phyloP scores from a whole-genome alignment of 1,140 invertebrate species.

The Pachypsylla venusta region DNA sequence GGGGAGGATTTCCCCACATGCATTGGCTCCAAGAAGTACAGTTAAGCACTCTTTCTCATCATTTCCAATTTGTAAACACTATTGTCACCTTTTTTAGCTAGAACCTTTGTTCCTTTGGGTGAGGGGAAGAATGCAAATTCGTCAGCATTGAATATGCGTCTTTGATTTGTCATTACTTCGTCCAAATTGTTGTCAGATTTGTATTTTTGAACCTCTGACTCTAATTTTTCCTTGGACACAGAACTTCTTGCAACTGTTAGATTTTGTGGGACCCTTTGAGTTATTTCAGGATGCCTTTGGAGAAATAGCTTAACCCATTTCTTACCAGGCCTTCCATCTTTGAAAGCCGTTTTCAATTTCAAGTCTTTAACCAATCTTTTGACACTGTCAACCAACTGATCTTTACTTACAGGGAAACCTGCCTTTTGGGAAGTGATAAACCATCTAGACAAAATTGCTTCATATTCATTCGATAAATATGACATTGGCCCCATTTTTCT shows the following conservation, averaged over 20 bases:
- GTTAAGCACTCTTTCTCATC: constrained; percentile 31
- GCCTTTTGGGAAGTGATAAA: constrained; percentile 26
- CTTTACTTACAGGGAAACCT: constrained; percentile 28
- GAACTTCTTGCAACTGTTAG: not conserved
- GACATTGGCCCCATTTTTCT: constrained; percentile 25
- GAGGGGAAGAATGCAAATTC: constrained; percentile 29
- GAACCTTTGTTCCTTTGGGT: constrained; percentile 25
- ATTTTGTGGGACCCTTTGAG: constrained; percentile 7
- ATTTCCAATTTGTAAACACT: constrained; percentile 24
- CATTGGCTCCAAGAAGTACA: constrained; percentile 28
- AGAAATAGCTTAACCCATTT: constrained; percentile 13
- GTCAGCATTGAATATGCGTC: constrained; percentile 24
- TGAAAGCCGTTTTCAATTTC: constrained; percentile 20
- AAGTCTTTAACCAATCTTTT: constrained; percentile 27
- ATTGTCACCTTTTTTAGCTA: constrained; percentile 25
- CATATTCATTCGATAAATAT: constrained; percentile 25
- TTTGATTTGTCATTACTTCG: not conserved
- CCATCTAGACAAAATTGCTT: constrained; percentile 27
- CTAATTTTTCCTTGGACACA: not conserved
- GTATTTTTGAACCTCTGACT: not conserved
- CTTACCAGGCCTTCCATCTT: constrained; percentile 12
- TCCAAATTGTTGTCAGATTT: not conserved
- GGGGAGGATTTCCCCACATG: constrained; percentile 27
- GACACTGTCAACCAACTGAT: constrained; percentile 28
- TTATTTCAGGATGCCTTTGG: constrained; percentile 6